Percentiles rank a stretch among this genome's conserved stretches.
phyloP scores from a whole-genome alignment of 2,888 invertebrate genomes.

The Digitonthophagus gazella region DNA sequence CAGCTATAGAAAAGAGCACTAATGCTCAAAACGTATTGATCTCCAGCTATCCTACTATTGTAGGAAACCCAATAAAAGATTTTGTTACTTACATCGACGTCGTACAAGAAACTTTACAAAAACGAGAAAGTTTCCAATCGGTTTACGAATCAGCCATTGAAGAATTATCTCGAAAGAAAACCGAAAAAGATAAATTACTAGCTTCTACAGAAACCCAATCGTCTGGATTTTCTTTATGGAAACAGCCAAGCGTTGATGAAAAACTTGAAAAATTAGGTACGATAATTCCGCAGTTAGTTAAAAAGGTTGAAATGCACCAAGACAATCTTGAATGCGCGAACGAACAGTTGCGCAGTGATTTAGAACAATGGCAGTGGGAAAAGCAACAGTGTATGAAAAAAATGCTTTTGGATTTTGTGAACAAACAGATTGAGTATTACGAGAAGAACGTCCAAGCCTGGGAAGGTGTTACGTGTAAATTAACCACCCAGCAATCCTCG shows the following conservation, averaged over 20 bases:
- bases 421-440: conserved; percentile 65
- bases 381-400: conserved; percentile 64
- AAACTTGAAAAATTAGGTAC: conserved; percentile 55
- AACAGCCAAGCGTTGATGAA: conserved; percentile 59
- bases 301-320: conserved; percentile 56
- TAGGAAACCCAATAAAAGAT: conserved; percentile 57
- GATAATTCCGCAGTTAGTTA: conserved; percentile 54
- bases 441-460: conserved; percentile 59
- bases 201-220: conserved; percentile 38
- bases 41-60: conserved; percentile 46
- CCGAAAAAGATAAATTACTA: conserved; percentile 59
- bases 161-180: conserved; percentile 60
- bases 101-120: conserved; percentile 62
- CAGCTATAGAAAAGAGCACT: conserved; percentile 54
- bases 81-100: conserved; percentile 67
- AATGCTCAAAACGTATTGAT: conserved; percentile 55
- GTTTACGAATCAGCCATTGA: conserved; percentile 64
- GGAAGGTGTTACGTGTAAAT: conserved; percentile 51
- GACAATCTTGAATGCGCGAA: conserved; percentile 68
- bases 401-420: conserved; percentile 61
- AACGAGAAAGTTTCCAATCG: conserved; percentile 64
- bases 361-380: conserved; percentile 65
- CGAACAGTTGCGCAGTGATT: conserved; percentile 65
- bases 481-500: conserved; percentile 29
- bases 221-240: conserved; percentile 56